Base-by-base conservation (phyloP, 1,140 invertebrate species). In the Drosophila cardini region DNA sequence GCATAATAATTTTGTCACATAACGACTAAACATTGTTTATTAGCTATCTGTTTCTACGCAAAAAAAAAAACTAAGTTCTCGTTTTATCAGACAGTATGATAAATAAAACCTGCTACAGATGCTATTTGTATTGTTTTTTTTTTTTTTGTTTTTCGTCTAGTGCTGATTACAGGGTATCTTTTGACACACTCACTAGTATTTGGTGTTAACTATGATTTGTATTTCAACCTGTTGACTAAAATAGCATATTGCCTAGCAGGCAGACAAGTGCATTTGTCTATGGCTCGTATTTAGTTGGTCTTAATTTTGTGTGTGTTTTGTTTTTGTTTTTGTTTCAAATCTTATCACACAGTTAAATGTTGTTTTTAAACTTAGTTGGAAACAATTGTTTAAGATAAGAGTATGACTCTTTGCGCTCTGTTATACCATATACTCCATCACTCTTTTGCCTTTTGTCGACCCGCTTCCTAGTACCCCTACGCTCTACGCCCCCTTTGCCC, bases 301-400 rank as follows among this genome's bases (percentile, higher is more conserved):
- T 18, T 21, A 2, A 8, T 15, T 13, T 16, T 36, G 7, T 36
- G 34, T 21, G 11, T 16, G 34, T 1, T 60, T 76, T 21, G 5
- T 13, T 15, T 13, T 16, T 36, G 7, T 36, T 53, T 21, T 26
- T 16, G 34, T 1, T 60, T 76, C 60, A 84, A 84, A 84, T 84
- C 80, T 84, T 84, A 84, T 84, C 80, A 84, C 46, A 30, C 36
- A 70, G 72, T 84, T 69, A 78, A 80, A 76, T 84, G 80, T 84
- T 84, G 80, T 84, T 84, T 84, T 84, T 84, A 48, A 84, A 80
- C 76, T 84, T 84, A 76, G 69, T 46, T 84, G 61, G 76, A 75
- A 48, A 50, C 13, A 46, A 52, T 67, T 67, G 76, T 71, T 80
- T 60, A 32, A 61, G 81, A 84, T 84, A 84, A 84, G 68, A 84